These are phyloP conservation scores for Heliconius himera DNA, from an alignment of 1,140 invertebrate genomes.

Conservation along the genomic window DNA sequence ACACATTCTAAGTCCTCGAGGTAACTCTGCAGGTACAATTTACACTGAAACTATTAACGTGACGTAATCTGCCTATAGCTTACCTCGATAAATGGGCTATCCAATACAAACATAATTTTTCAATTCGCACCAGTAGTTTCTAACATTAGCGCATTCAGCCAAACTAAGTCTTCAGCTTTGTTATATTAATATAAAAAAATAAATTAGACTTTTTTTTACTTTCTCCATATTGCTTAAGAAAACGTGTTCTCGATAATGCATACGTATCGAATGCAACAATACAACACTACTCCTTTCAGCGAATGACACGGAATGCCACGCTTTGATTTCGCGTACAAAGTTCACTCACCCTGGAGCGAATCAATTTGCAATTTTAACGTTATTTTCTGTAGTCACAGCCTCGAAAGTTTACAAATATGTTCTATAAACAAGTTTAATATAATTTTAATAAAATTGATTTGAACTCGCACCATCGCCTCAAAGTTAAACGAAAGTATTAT, in stretches of 20 bases:
- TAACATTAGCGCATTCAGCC: too few species aligned
- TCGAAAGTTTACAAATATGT: not conserved
- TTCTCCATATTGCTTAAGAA: not conserved
- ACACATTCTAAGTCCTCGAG: too few species aligned
- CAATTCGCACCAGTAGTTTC: not conserved
- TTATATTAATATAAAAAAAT: not conserved
- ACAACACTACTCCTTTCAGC: constrained; percentile 2
- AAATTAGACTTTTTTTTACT: not conserved
- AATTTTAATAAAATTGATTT: not conserved
- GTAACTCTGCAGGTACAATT: too few species aligned
- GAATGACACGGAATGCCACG: constrained; percentile 5
- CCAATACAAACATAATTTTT: too few species aligned
- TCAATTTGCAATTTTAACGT: constrained; percentile 5
- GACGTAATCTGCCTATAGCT: not conserved
- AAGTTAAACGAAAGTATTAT: not conserved
- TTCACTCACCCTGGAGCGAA: constrained; percentile 7
- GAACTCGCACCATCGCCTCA: not conserved
- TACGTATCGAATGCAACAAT: not conserved
- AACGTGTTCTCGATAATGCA: constrained; percentile 1
- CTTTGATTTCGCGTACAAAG: constrained; percentile 6
- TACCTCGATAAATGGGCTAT: too few species aligned
- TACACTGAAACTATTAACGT: not conserved
- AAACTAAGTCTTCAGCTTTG: too few species aligned
- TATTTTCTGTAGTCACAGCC: not conserved
- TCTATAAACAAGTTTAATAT: not conserved